Evolutionary conservation across 2,113 vertebrate genomes (phyloP), one percentile per base, ranked within the genome.

Genomic region (Felis chaus): DNA sequence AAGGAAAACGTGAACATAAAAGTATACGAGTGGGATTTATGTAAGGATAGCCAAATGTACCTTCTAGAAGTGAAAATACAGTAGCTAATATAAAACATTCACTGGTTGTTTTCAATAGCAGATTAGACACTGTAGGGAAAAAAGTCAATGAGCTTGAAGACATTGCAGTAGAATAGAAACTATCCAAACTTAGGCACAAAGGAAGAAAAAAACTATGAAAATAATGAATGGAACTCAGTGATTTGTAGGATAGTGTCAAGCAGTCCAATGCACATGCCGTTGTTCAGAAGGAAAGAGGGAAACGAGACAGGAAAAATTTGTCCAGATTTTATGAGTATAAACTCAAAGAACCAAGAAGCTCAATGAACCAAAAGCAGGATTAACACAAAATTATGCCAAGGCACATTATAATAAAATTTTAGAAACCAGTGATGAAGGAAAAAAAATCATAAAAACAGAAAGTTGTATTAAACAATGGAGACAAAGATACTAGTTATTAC

Each of bases 1-100:
- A 91, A 95, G 53, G 31, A 91, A 95, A 86, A 57, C 5, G 53
- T 71, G 12, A 96, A 76, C 23, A 76, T 89, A 61, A 82, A 90
- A 95, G 41, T 68, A 57, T 66, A 76, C 45, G 89, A 96, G 27
- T 65, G 29, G 12, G 41, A 45, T 41, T 78, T 57, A 23, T 79
- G 41, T 69, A 83, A 86, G 27, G 21, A 65, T 21, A 90, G 80
- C 27, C 7, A 91, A 92, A 76, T 76, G 45, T 57, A 94, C 66
- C 41, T 66, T 96, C 39, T 95, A 53, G 18, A 95, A n/a, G 69
- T 84, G 41, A 83, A 90, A 93, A 82, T 86, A 74, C n/a, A 96
- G 57, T 39, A 78, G 11, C 23, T 66, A 66, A 85, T 73, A n/a
- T 18, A 91, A 89, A 68, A 69, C 48, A 21, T 53, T 74, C 63